Base-by-base conservation (phyloP, 2,113 vertebrate species). In the Holacanthus passer region DNA sequence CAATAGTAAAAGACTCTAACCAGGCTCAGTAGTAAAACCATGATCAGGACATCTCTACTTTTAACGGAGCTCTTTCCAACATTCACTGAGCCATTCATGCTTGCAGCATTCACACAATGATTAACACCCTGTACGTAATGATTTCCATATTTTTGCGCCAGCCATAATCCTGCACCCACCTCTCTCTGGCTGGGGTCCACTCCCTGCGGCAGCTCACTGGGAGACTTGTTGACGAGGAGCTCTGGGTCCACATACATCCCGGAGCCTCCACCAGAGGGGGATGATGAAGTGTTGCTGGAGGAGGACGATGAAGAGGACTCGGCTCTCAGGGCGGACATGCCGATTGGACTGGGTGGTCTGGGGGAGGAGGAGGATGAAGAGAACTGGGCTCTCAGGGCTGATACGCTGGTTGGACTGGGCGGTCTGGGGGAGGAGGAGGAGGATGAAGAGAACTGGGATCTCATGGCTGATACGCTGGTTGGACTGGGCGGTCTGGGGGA, bases 161-260 rank as follows among this genome's bases (percentile, higher is more conserved):
- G 47, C 10, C 27, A 22, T 22, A 11, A 53, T 24, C 16, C 10
- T 35, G 37, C 45, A 78, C 87, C 83, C 80, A 97, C 97, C 96
- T 98, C 97, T 89, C 93, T 96, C 73, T 87, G 95, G 50, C 85
- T 77, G 68, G 97, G 95, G 85, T 98, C 95, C 89, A 96, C 96
- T 0, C 95, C 96, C 8, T 93, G 82, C 0, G 96, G 96, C 27
- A 97, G 95, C 8, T 98, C 96, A 20, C 89, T 92, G 14, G 95
- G 62, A 0, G 86, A 59, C 81, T 93, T 96, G 91, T 96, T 93
- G 66, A 96, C 52, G 19, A 97, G 90, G 64, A 95, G 77, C 41
- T 88, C 90, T 14, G 89, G 95, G 82, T 74, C 90, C 91, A 84
- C 13, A 39, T 8, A 53, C 48, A 0, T 86, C 35, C 29, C 76